Evolutionary conservation across 2,888 invertebrate species (phyloP), one percentile per base, ranked within the genome.

Genomic region (Cheilosia grossa): DNA sequence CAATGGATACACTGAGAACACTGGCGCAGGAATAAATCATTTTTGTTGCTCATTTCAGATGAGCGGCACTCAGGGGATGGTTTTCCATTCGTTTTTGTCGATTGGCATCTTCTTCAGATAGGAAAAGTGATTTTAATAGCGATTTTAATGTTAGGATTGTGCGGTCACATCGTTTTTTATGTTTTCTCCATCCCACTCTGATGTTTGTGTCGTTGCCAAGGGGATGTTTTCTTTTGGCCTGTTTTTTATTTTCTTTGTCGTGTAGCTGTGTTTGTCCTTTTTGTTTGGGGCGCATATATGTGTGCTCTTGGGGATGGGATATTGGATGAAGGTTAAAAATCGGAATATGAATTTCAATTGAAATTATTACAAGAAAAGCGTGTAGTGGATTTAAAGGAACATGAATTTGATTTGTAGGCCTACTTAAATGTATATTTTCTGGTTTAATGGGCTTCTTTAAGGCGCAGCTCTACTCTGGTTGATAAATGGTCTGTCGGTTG

Each of bases 81-180:
- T 85, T 72, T 82, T 74, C 69, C 72, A 74, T 80, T 86, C 73
- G 72, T 72, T 77, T 77, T 81, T 85, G 67, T 86, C 81, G 78
- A 86, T 86, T 78, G 81, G 86, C 73, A 86, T 86, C 86, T 78
- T 86, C 73, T 73, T 82, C 59, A 86, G 86, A 86, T 82, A 82
- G 72, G 47, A 82, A 86, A 86, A 82, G 81, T 82, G 86, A 86
- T 86, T 82, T 86, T 86, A 86, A 86, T 86, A 77, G 86, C 80
- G 81, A 78, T 86, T 86, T 86, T 86, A 86, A 86, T 86, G 86
- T 78, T 82, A 73, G 82, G 64, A 86, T 73, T 82, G 81, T 81
- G 82, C 80, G 86, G 86, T 86, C 86, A 86, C 82, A 86, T 86
- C 82, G 86, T 82, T 86, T 86, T 86, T 86, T 86, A 86, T 86